Percentiles rank a stretch among this genome's conserved stretches.
These are phyloP conservation scores for Microdon myrmicae DNA, from an alignment of 2,888 invertebrate genomes.

Conservation along the genomic window DNA sequence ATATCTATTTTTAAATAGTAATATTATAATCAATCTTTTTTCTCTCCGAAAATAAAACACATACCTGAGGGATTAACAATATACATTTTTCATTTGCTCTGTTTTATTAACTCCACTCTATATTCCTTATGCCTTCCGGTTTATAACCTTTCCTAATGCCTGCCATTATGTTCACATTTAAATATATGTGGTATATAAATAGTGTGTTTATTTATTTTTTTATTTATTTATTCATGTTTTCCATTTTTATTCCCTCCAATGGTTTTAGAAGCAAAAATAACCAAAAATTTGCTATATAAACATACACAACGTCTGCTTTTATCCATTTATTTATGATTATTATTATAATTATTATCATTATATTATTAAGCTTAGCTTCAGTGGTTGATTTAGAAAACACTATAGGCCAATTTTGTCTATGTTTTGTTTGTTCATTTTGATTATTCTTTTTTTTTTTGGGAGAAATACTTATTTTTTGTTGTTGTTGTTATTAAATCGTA, in stretches of 20 bases:
- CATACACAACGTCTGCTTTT: slow-evolving; percentile 15
- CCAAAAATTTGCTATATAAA: slow-evolving; percentile 15
- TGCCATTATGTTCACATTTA: slow-evolving; percentile 3
- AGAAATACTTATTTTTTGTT: background rate
- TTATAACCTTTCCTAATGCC: slow-evolving; percentile 17
- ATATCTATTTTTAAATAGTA: slow-evolving; percentile 56
- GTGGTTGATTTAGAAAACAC: too few species aligned
- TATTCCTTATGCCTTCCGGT: slow-evolving; percentile 21
- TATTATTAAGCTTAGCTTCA: slow-evolving; percentile 18
- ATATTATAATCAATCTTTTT: slow-evolving; percentile 72
- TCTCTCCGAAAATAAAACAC: slow-evolving; percentile 73
- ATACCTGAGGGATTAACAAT: slow-evolving; percentile 67
- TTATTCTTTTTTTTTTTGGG: background rate
- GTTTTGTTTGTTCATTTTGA: slow-evolving; percentile 1
- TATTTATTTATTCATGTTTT: slow-evolving; percentile 7
- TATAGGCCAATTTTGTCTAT: slow-evolving; percentile 2
- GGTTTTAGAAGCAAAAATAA: slow-evolving; percentile 16
- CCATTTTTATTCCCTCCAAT: slow-evolving; percentile 38
- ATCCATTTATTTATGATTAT: slow-evolving; percentile 7
- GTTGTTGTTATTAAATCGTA: slow-evolving; percentile 1
- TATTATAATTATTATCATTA: slow-evolving; percentile 16
- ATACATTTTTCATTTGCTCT: slow-evolving; percentile 29
- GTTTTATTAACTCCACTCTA: slow-evolving; percentile 4
- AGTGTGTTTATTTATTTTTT: slow-evolving; percentile 14
- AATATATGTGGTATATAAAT: too few species aligned